Conservation (phyloP, 1,140 invertebrate species). For the Sycobia sp. region DNA sequence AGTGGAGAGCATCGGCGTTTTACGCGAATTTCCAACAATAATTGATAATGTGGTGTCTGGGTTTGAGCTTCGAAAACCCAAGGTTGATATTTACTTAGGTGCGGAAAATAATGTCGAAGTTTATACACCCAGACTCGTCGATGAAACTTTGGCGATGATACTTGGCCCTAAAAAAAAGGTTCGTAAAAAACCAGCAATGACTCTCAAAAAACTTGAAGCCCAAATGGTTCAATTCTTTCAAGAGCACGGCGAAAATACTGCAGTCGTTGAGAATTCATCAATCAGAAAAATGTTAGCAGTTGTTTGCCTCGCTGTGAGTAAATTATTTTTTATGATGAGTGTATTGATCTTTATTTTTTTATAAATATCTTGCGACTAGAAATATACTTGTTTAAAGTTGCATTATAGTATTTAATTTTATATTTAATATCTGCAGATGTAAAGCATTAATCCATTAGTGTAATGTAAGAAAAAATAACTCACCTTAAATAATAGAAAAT, state of each 20-base stretch:
- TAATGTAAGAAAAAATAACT: too few relatives aligned
- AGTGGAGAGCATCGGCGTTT: background rate
- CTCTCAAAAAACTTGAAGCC: constrained; percentile 1
- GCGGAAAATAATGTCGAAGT: background rate
- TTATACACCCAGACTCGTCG: background rate
- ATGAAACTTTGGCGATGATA: background rate
- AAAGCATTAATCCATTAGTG: too few relatives aligned
- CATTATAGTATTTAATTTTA: too few relatives aligned
- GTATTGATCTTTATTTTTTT: too few relatives aligned
- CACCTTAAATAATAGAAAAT: constrained; percentile 3
- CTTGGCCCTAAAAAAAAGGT: background rate
- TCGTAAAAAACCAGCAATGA: background rate
- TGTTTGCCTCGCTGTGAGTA: constrained; percentile 46
- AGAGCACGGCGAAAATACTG: background rate
- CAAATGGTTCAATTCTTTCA: background rate
- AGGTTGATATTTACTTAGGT: background rate
- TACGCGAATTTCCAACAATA: background rate
- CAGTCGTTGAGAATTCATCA: constrained; percentile 43
- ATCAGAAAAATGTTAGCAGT: constrained; percentile 50
- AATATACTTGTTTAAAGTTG: too few relatives aligned
- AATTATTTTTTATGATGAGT: constrained; percentile 15
- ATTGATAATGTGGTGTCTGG: background rate
- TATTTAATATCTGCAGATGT: too few relatives aligned
- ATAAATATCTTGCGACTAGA: too few relatives aligned
- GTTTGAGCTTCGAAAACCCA: background rate